phyloP scores from a whole-genome alignment of 2,113 vertebrate species.

The Progne subis region DNA sequence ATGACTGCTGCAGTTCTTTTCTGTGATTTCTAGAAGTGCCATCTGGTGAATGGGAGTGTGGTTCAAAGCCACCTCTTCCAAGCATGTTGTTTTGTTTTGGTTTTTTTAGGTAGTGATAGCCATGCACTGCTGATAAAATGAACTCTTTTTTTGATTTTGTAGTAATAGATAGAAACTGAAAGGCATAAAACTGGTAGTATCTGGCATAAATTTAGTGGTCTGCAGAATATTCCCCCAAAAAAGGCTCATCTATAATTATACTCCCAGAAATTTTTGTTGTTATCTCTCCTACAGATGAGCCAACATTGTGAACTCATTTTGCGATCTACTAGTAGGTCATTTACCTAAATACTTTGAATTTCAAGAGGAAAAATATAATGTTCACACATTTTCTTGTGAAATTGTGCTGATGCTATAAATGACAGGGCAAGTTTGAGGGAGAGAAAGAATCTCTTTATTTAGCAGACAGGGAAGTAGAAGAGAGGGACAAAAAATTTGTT shows the following conservation, averaged over 20 bases:
- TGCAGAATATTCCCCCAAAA: neutral
- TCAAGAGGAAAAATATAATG: neutral
- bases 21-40: neutral
- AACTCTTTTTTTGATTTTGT: neutral
- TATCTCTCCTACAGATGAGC: neutral
- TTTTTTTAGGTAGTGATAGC: neutral
- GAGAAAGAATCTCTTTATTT: neutral
- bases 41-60: neutral
- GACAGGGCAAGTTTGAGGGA: neutral
- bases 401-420: neutral
- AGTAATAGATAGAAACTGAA: neutral
- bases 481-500: neutral
- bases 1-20: neutral
- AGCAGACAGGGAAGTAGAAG: neutral
- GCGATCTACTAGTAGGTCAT: neutral
- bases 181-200: neutral
- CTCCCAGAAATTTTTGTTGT: neutral
- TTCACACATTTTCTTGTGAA: neutral
- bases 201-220: neutral
- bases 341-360: neutral
- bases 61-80: neutral
- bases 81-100: neutral
- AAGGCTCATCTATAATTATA: neutral
- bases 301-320: neutral
- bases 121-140: neutral